These are phyloP conservation scores for Gastrophryne carolinensis DNA, from an alignment of 2,797 vertebrate species.

Conservation along the genomic window DNA sequence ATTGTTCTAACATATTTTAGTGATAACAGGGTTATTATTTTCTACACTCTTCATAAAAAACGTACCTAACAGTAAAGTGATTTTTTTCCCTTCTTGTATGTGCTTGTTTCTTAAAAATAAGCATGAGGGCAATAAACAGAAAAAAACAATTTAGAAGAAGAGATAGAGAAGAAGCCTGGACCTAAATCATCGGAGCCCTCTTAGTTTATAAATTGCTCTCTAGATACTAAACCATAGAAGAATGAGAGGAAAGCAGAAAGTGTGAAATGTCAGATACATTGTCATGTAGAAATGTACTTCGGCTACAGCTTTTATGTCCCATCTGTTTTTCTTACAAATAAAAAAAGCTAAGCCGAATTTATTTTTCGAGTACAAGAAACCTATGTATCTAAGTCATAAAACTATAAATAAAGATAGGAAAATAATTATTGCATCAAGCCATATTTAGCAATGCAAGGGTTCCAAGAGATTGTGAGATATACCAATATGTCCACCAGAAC, in stretches of 20 bases:
- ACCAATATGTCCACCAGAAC: too few relatives aligned
- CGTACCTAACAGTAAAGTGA: not conserved
- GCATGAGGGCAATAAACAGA: not conserved
- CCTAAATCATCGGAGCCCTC: not conserved
- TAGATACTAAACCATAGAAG: not conserved
- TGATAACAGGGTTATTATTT: too few relatives aligned
- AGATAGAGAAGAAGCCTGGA: not conserved
- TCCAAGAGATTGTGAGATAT: too few relatives aligned
- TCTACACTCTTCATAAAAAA: too few relatives aligned
- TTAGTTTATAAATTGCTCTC: not conserved
- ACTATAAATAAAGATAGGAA: too few relatives aligned
- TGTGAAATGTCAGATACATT: not conserved
- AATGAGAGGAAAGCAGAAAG: not conserved
- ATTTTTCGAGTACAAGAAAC: too few relatives aligned
- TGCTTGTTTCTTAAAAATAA: not conserved
- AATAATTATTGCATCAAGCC: too few relatives aligned
- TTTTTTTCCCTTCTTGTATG: not conserved
- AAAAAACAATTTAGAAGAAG: not conserved
- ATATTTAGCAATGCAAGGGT: too few relatives aligned
- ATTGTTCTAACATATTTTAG: too few relatives aligned
- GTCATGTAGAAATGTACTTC: not conserved
- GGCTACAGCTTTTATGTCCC: not conserved
- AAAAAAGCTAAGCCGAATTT: not conserved
- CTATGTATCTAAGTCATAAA: too few relatives aligned
- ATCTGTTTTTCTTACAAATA: not conserved